Evolutionary conservation across 2,113 vertebrate genomes (phyloP).

Genomic region (Chrysemys picta): DNA sequence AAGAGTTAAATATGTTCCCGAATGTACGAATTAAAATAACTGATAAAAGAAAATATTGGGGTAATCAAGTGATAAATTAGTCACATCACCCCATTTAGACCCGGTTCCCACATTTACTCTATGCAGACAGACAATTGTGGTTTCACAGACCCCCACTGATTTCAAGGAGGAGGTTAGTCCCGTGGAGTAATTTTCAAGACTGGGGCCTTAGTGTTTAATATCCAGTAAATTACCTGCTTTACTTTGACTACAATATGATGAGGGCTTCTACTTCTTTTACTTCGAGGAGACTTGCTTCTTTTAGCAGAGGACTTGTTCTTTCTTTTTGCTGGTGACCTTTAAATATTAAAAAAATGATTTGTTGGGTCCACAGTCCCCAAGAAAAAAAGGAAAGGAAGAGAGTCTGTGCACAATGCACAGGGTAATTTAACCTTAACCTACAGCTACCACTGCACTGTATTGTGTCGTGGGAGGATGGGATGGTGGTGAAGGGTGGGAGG

Average conservation of each 20-base stretch:
- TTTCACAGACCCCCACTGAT: background rate
- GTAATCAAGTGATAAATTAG: rapidly evolving
- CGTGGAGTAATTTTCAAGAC: background rate
- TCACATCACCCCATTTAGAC: rapidly evolving
- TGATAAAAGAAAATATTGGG: rapidly evolving
- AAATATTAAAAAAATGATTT: background rate
- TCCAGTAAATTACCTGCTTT: conserved; percentile 84
- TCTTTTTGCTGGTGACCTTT: conserved; percentile 86
- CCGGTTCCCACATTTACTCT: rapidly evolving
- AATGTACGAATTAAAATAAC: rapidly evolving
- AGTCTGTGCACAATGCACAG: background rate
- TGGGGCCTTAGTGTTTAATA: background rate
- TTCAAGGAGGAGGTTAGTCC: background rate
- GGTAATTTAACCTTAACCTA: background rate
- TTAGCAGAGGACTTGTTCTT: conserved; percentile 81
- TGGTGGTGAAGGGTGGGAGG: background rate
- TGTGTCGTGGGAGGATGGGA: background rate
- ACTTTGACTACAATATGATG: conserved; percentile 78
- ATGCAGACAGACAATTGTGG: rapidly evolving
- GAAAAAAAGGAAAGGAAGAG: background rate
- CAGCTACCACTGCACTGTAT: background rate
- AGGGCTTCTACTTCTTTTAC: conserved; percentile 87
- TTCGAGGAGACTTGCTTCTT: conserved; percentile 86
- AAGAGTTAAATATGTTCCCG: background rate
- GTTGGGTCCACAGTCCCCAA: background rate